phyloP scores from a whole-genome alignment of 2,888 invertebrate species.

The Emmelina monodactyla region DNA sequence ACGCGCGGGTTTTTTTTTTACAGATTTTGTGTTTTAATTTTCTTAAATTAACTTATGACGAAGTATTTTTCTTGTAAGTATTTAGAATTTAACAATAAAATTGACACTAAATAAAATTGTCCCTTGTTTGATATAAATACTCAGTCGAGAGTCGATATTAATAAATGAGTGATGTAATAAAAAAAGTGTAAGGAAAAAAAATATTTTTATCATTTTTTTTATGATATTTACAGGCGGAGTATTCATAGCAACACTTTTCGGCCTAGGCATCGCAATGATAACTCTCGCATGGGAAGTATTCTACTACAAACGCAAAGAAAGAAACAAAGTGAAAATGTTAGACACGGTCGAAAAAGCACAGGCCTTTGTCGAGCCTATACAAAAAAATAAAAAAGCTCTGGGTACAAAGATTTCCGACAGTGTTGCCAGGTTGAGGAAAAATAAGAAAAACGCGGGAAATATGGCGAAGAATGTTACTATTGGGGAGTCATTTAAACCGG shows the following conservation, averaged over 20 bases:
- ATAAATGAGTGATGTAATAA: too few relatives aligned
- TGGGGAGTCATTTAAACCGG: constrained; percentile 53
- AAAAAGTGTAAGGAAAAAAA: too few relatives aligned
- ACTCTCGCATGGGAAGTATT: constrained; percentile 83
- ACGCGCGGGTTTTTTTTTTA: too few relatives aligned
- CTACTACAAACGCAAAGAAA: constrained; percentile 72
- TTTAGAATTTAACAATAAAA: too few relatives aligned
- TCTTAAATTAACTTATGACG: too few relatives aligned
- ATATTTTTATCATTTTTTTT: too few relatives aligned
- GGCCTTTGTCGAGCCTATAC: constrained; percentile 21
- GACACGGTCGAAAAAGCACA: constrained; percentile 27
- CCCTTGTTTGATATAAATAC: too few relatives aligned
- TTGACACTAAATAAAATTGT: too few relatives aligned
- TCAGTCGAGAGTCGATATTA: too few relatives aligned
- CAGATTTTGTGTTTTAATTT: too few relatives aligned
- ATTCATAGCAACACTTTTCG: constrained; percentile 88
- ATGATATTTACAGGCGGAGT: constrained; percentile 77
- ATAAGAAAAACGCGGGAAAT: constrained; percentile 20
- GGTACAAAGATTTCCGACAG: constrained; percentile 21
- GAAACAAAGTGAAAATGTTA: constrained; percentile 30
- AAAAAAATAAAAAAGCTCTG: constrained; percentile 18
- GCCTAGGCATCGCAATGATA: constrained; percentile 83
- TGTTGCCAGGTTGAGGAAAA: constrained; percentile 23
- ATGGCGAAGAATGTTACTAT: constrained; percentile 39
- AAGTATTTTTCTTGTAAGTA: too few relatives aligned